Conservation (phyloP, 23 tunicate species). For the Oikopleura dioica region DNA sequence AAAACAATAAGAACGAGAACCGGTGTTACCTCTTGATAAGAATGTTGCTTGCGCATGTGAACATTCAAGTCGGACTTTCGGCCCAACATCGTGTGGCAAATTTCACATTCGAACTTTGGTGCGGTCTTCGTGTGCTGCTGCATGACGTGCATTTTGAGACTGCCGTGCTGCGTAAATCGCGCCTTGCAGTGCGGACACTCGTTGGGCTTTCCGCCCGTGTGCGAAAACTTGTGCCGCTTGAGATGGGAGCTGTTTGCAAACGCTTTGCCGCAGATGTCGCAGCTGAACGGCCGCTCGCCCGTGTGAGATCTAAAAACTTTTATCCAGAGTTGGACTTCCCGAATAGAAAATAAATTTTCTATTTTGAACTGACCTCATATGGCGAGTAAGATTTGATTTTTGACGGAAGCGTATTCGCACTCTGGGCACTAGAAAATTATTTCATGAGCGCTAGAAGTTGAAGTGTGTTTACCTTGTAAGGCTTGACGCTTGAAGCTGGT, state of each 20-base stretch:
- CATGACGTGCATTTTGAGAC: slow-evolving; percentile 89
- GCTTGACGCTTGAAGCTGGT: no score
- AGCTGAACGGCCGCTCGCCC: slow-evolving; percentile 76
- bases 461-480: no score
- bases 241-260: slow-evolving; percentile 96
- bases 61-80: slow-evolving; percentile 81
- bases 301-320: slow-evolving; percentile 51
- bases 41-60: slow-evolving; percentile 92
- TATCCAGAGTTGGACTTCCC: no score
- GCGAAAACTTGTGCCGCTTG: slow-evolving; percentile 82
- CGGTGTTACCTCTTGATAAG: slow-evolving; percentile 40
- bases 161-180: slow-evolving; percentile 88
- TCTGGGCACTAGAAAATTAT: slow-evolving; percentile 58
- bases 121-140: slow-evolving; percentile 96
- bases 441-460: no score
- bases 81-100: slow-evolving; percentile 71
- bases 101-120: slow-evolving; percentile 80
- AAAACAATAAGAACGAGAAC: no score
- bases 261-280: slow-evolving; percentile 87
- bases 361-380: no score
- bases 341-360: no score
- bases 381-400: no score
- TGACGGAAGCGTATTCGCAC: slow-evolving; percentile 93
- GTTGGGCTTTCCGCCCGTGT: slow-evolving; percentile 95
- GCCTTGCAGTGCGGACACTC: slow-evolving; percentile 94